Conservation (phyloP, 2,113 vertebrate genomes). For the Turdus rufiventris region DNA sequence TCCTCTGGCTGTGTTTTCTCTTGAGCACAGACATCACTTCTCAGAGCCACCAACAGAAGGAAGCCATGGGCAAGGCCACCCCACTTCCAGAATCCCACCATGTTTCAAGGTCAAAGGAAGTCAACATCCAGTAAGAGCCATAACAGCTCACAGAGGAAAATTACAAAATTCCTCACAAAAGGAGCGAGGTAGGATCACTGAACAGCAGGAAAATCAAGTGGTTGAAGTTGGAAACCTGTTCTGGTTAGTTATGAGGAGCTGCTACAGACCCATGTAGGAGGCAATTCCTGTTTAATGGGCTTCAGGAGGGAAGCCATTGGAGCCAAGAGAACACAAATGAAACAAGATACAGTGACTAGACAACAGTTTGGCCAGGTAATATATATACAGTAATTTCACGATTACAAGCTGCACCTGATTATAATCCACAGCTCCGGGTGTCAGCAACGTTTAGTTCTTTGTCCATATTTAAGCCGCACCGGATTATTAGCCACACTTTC, state of each 20-base stretch:
- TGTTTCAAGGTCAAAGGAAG: neutral
- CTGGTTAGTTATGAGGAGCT: neutral
- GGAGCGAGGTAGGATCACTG: neutral
- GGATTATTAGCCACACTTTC: too few species aligned
- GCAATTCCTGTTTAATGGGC: neutral
- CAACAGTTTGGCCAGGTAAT: neutral
- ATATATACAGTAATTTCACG: too few species aligned
- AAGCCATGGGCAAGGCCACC: neutral
- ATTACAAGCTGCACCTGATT: too few species aligned
- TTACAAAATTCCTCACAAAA: neutral
- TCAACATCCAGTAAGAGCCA: neutral
- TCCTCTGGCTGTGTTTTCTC: neutral
- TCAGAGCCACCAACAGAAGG: neutral
- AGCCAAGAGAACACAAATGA: neutral
- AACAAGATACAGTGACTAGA: neutral
- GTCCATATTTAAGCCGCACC: too few species aligned
- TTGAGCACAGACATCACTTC: neutral
- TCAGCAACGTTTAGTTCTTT: too few species aligned
- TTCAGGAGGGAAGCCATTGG: neutral
- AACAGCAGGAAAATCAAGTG: neutral
- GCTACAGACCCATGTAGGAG: fast-evolving
- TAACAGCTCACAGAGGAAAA: neutral
- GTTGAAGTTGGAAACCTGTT: fast-evolving
- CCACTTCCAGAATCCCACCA: neutral
- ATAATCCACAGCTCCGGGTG: too few species aligned